These are phyloP conservation scores for Danio kyathit DNA, from an alignment of 2,797 vertebrate species.

Conservation along the genomic window DNA sequence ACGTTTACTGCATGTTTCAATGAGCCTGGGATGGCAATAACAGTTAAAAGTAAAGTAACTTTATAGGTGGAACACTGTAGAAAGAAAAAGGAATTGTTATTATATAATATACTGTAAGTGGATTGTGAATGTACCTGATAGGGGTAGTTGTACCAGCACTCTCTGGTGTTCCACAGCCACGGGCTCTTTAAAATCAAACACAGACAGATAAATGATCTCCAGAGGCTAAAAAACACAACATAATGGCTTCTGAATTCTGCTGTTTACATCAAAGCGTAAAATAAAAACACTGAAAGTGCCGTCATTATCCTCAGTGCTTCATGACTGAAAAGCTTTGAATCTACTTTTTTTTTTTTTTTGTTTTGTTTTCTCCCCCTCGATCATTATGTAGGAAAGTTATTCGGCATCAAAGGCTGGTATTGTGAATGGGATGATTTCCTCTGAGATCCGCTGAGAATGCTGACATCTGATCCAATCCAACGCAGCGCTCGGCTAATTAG, in stretches of 20 bases:
- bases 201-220: slow-evolving; percentile 12
- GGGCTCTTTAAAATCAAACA: slow-evolving; percentile 80
- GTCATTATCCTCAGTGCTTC: not conserved
- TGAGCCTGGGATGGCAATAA: no score
- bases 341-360: no score
- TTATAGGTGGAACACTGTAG: no score
- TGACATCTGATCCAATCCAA: not conserved
- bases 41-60: no score
- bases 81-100: not conserved
- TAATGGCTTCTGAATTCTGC: slow-evolving; percentile 1
- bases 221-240: not conserved
- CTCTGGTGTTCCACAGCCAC: slow-evolving; percentile 96
- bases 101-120: not conserved
- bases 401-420: slow-evolving; percentile 13
- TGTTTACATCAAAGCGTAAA: slow-evolving; percentile 6
- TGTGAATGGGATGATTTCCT: slow-evolving; percentile 15
- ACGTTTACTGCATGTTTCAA: no score
- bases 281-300: not conserved
- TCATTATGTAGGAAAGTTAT: not conserved
- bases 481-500: slow-evolving; percentile 13
- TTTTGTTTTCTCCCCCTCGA: not conserved
- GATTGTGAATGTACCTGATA: slow-evolving; percentile 88
- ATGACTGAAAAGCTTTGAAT: not conserved
- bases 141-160: slow-evolving; percentile 97
- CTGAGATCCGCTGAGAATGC: slow-evolving; percentile 11